Evolutionary conservation across 2,888 invertebrate genomes (phyloP).

Genomic region (Stenotaenia linearis): DNA sequence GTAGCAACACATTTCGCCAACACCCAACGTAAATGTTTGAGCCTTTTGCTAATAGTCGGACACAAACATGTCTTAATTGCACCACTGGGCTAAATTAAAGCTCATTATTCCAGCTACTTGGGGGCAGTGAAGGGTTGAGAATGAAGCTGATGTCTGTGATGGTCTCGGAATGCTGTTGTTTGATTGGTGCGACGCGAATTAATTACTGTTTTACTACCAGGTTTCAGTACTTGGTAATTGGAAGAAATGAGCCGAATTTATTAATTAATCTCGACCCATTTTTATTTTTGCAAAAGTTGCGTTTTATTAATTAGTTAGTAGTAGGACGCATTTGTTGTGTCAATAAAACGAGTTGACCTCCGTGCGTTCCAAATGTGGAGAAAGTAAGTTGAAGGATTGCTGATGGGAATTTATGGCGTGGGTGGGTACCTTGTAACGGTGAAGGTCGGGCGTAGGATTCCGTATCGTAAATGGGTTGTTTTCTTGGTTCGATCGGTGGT

Average conservation of each 20-base stretch:
- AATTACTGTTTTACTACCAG: neutral
- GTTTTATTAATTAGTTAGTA: neutral
- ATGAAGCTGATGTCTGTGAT: slow-evolving; percentile 16
- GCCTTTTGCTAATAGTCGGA: slow-evolving; percentile 14
- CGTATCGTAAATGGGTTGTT: neutral
- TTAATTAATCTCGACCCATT: neutral
- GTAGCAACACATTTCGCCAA: neutral
- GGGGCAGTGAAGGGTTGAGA: slow-evolving; percentile 10
- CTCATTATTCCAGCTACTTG: slow-evolving; percentile 24
- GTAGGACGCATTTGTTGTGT: slow-evolving; percentile 2
- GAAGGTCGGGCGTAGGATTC: slow-evolving; percentile 8
- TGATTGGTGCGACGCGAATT: neutral
- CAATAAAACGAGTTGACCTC: neutral
- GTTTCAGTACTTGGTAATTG: slow-evolving; percentile 1
- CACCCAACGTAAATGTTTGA: neutral
- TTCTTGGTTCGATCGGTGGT: neutral
- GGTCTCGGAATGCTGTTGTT: neutral
- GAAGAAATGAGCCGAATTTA: slow-evolving; percentile 2
- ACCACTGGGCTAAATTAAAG: slow-evolving; percentile 23
- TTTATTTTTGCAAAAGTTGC: neutral
- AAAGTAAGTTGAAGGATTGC: slow-evolving; percentile 17
- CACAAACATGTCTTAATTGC: slow-evolving; percentile 26
- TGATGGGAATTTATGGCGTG: neutral
- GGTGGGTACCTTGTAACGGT: slow-evolving; percentile 15
- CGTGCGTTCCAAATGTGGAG: neutral